A percentile compares a stretch with the other conserved stretches of the same genome.
Evolutionary conservation across 2,888 invertebrate genomes (phyloP).

Genomic region (Icerya purchasi): DNA sequence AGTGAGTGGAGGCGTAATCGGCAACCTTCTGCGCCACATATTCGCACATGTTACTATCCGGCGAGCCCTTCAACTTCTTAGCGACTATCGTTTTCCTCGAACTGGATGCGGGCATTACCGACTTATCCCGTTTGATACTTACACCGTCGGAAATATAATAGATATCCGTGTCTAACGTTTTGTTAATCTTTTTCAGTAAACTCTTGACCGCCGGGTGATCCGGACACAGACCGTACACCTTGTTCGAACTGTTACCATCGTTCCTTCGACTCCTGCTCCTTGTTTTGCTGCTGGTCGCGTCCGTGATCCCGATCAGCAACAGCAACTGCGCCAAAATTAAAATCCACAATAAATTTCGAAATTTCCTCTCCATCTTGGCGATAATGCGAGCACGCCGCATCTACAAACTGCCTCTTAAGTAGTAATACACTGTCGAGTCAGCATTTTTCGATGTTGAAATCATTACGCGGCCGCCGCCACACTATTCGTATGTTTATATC

Average conservation of each 20-base stretch:
- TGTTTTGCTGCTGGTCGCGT: background rate
- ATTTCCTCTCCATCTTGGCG: no score
- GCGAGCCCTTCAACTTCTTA: background rate
- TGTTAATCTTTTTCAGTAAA: background rate
- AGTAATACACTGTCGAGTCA: no score
- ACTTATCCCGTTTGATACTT: background rate
- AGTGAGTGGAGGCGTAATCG: background rate
- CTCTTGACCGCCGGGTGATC: background rate
- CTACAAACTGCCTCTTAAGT: no score
- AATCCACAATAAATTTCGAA: background rate
- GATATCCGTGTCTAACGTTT: background rate
- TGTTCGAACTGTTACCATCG: background rate
- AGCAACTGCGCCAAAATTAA: no score
- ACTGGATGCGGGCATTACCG: background rate
- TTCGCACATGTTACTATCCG: background rate
- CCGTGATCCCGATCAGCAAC: background rate
- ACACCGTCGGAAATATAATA: background rate
- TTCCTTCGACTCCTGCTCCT: background rate
- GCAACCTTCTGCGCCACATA: background rate
- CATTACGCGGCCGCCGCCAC: no score
- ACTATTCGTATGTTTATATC: no score
- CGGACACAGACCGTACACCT: background rate
- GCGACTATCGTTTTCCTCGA: background rate
- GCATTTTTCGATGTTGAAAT: no score
- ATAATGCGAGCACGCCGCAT: no score